Evolutionary conservation across 2,888 invertebrate species (phyloP).

Genomic region (Taenaris catops): DNA sequence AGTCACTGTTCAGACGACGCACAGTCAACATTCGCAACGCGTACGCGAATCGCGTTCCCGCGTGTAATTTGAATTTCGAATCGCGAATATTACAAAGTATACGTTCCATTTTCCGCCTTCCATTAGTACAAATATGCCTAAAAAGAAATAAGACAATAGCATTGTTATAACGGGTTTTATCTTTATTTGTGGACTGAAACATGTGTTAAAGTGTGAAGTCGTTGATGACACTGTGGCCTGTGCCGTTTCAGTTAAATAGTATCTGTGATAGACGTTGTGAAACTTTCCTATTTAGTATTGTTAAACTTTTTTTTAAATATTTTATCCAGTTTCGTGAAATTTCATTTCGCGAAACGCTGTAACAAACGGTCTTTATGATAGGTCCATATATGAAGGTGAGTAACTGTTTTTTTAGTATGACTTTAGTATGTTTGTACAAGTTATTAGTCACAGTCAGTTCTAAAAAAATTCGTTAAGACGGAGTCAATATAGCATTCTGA

Average conservation of each 20-base stretch:
- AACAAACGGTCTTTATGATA: constrained; percentile 73
- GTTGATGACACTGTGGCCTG: constrained; percentile 47
- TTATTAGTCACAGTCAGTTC: constrained; percentile 11
- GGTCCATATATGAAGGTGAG: constrained; percentile 78
- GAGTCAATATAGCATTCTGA: constrained; percentile 5
- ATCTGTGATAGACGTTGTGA: constrained; percentile 63
- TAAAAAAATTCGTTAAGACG: constrained; percentile 7
- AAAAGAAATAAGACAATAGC: constrained; percentile 55
- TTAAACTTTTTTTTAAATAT: constrained; percentile 44
- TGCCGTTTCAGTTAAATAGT: constrained; percentile 44
- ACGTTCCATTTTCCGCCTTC: constrained; percentile 28
- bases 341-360: constrained; percentile 68
- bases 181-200: constrained; percentile 29
- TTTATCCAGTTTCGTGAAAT: constrained; percentile 66
- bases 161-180: constrained; percentile 13
- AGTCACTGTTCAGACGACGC: constrained; percentile 66
- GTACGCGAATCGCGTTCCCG: constrained; percentile 52
- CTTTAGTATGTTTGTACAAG: constrained; percentile 18
- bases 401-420: constrained; percentile 32
- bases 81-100: constrained; percentile 32
- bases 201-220: constrained; percentile 53
- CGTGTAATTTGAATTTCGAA: constrained; percentile 48
- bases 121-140: constrained; percentile 54
- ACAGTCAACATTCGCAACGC: constrained; percentile 49
- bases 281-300: constrained; percentile 38